Percentiles rank a stretch among this genome's conserved stretches.
phyloP scores from a whole-genome alignment of 2,888 invertebrate genomes.

The Lycocerus yunnanus region DNA sequence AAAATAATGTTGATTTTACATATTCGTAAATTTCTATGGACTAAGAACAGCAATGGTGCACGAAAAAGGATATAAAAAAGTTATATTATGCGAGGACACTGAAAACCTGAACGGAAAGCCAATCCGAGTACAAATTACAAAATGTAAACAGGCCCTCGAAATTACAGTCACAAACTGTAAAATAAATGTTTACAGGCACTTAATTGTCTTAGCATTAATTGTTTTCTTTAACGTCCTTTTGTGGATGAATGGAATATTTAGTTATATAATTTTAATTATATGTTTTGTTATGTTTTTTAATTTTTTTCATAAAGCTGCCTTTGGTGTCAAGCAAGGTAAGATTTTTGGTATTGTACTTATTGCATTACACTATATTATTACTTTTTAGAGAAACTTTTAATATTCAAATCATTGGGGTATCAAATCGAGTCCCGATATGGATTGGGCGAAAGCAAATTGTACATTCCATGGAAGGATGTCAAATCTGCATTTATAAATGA shows the following conservation, averaged over 20 bases:
- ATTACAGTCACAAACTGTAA: conserved; percentile 32
- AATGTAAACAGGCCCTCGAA: conserved; percentile 31
- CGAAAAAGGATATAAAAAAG: background rate
- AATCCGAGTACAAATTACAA: conserved; percentile 22
- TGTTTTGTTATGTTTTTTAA: conserved; percentile 29
- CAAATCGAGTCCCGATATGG: conserved; percentile 49
- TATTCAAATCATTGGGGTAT: conserved; percentile 51
- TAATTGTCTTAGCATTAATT: conserved; percentile 25
- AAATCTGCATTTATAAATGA: conserved; percentile 56
- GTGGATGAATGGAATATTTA: conserved; percentile 19
- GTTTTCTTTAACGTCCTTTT: conserved; percentile 30
- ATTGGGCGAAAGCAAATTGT: conserved; percentile 45
- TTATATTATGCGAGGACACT: conserved; percentile 9
- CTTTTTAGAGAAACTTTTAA: conserved; percentile 46
- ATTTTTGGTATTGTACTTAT: background rate
- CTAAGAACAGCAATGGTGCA: background rate
- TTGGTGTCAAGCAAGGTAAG: conserved; percentile 45
- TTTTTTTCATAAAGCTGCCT: conserved; percentile 36
- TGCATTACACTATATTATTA: background rate
- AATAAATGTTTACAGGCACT: conserved; percentile 25
- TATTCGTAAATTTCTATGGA: background rate
- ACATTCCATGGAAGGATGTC: conserved; percentile 49
- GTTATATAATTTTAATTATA: conserved; percentile 18
- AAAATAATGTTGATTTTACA: background rate
- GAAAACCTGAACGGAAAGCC: conserved; percentile 34